Base-by-base conservation (phyloP, 2,888 invertebrate genomes). In the Dendrolimus houi region DNA sequence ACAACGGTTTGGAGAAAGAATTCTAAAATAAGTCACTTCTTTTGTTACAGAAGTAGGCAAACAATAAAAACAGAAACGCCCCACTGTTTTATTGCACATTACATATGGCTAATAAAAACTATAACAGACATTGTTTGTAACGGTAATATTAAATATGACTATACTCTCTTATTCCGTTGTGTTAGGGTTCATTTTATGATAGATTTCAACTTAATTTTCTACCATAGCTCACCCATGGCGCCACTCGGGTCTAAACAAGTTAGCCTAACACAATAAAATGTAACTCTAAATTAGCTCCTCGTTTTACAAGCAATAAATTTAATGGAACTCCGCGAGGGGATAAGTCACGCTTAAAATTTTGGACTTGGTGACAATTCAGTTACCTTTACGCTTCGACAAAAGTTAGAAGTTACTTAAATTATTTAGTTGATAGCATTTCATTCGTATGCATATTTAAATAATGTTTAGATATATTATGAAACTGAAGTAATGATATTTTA, bases 221-320 rank as follows among this genome's bases (percentile, higher is more conserved):
- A 12, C 47, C 47, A 61, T 66, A 60, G 68, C 74, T 76, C 81
- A 77, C 83, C 85, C 83, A 75, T 67, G 78, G 81, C 77, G 84
- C 70, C 74, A 74, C 76, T 76, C 77, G 67, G 70, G 66, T 70
- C 71, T 83, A 79, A 83, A 81, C 76, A 83, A 83, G 84, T 87
- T 85, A 84, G 77, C 80, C 79, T 83, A 86, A 88, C 85, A 87
- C 83, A 87, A 88, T 90, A 88, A 87, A 89, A 85, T 76, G 83
- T 80, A 79, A 83, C 86, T 87, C 80, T 77, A 85, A 88, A 89
- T 89, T 90, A 89, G 87, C 88, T 85, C 70, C 81, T 85, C 88
- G 87, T 83, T 88, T 89, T 90, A 88, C 88, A 86, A 85, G 84
- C 85, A 88, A 87, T 88, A 86, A 88, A 88, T 86, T 85, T 86